Base-by-base conservation (phyloP, 2,113 vertebrate genomes). In the Lampris megalopsis region DNA sequence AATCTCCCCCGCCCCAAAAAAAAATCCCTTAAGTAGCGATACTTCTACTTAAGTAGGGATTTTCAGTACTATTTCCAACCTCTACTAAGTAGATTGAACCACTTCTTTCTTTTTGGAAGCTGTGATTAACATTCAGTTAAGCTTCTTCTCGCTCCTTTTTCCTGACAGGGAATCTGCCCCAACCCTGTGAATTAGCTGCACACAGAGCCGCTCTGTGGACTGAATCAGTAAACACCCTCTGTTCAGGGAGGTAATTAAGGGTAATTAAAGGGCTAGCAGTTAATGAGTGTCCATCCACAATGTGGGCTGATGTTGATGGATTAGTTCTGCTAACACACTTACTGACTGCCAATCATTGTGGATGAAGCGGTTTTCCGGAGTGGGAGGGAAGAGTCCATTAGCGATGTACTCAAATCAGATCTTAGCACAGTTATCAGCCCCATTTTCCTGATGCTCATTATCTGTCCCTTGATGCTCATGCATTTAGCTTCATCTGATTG, bases 351-450 rank as follows among this genome's bases (percentile, higher is more conserved):
- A 92, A 93, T 94, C 94, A 93, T 72, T 62, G 85, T 76, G 75
- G 88, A 88, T 88, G 84, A 92, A 91, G 90, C 87, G 88, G 72
- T 88, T 90, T 93, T 94, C 94, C 91, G 93, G 94, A 91, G 90
- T 88, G 65, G 81, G 89, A 91, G 93, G 92, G 89, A 90, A 88
- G 89, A 80, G 88, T 93, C 93, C 94, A 94, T 94, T 94, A 94
- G 93, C 81, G 24, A 63, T 79, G 50, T 75, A 70, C 88, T 90
- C 87, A 93, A 94, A 94, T 93, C 90, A 90, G 89, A 93, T 94
- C 90, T 92, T 78, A 80, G 81, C 84, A 47, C 75, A 71, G 89
- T 91, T 92, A 92, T 91, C 92, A 86, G 85, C 80, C 88, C 85
- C 89, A 84, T 93, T 94, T 93, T 91, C 89, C 92, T 90, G 86